Evolutionary conservation across 2,888 invertebrate species (phyloP).

Genomic region (Pseudolycoriella hygida): DNA sequence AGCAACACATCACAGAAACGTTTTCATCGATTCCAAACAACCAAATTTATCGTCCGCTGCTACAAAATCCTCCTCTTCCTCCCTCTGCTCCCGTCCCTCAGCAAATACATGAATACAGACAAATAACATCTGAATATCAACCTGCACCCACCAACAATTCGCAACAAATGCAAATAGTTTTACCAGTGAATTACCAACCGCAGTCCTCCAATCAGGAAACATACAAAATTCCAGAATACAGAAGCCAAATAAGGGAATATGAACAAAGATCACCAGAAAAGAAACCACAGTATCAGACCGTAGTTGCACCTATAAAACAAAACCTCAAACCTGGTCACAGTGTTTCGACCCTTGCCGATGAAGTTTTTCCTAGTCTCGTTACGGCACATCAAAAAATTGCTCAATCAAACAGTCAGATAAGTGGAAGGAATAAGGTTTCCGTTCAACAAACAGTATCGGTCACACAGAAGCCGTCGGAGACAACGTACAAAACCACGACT

Average conservation of each 20-base stretch:
- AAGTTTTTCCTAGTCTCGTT: slow-evolving; percentile 25
- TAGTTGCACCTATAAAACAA: background rate
- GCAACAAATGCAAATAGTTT: slow-evolving; percentile 14
- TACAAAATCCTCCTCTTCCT: slow-evolving; percentile 9
- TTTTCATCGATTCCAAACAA: slow-evolving; percentile 27
- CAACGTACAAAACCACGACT: slow-evolving; percentile 12
- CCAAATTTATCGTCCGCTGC: slow-evolving; percentile 13
- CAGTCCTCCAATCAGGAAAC: background rate
- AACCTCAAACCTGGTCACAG: slow-evolving; percentile 14
- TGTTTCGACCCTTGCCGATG: slow-evolving; percentile 26
- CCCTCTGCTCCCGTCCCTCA: slow-evolving; percentile 10
- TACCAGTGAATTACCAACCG: slow-evolving; percentile 5
- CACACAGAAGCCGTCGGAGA: slow-evolving; percentile 1
- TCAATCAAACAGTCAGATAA: slow-evolving; percentile 10
- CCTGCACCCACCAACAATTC: background rate
- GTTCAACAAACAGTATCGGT: slow-evolving; percentile 5
- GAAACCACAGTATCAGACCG: background rate
- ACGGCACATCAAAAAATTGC: slow-evolving; percentile 11
- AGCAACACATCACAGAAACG: slow-evolving; percentile 54
- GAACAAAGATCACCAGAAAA: background rate
- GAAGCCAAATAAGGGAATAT: background rate
- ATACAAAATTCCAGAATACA: background rate
- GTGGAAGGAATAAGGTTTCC: slow-evolving; percentile 6
- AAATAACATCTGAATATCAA: slow-evolving; percentile 1
- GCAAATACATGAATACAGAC: slow-evolving; percentile 9